Percentiles rank a stretch among this genome's conserved stretches.
Evolutionary conservation across 2,888 invertebrate species (phyloP).

Genomic region (Tribolium freemani): DNA sequence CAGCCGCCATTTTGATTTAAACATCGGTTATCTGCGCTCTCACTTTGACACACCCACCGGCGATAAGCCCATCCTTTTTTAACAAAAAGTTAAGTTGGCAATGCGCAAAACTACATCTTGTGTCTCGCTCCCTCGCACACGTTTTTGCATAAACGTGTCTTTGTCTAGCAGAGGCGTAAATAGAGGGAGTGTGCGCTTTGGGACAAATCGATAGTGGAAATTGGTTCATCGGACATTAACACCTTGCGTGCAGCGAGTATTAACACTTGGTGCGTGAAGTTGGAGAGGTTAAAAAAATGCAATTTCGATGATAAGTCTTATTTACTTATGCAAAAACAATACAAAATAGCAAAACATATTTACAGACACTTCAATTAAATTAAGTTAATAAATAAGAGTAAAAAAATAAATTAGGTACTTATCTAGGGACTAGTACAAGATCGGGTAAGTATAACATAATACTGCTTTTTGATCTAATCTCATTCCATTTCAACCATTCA

Average conservation of each 20-base stretch:
- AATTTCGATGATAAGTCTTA: background rate
- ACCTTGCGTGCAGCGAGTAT: background rate
- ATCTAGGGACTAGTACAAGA: conserved; percentile 22
- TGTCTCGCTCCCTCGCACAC: conserved; percentile 41
- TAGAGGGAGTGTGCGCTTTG: conserved; percentile 47
- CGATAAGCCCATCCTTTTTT: conserved; percentile 43
- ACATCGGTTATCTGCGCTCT: conserved; percentile 44
- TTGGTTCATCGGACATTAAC: conserved; percentile 1
- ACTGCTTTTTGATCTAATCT: conserved; percentile 17
- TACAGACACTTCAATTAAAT: background rate
- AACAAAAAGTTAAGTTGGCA: conserved; percentile 44
- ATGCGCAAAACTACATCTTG: conserved; percentile 46
- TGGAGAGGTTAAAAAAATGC: background rate
- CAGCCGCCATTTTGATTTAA: conserved; percentile 57
- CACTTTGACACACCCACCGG: conserved; percentile 12
- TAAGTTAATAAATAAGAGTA: background rate
- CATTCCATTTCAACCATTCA: background rate
- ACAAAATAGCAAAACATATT: conserved; percentile 7
- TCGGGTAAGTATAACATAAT: conserved; percentile 11
- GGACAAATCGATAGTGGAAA: conserved; percentile 43
- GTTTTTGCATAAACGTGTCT: conserved; percentile 35
- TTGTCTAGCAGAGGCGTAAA: conserved; percentile 50
- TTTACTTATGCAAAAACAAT: conserved; percentile 2
- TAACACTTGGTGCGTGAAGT: background rate
- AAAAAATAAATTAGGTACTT: conserved; percentile 30